Base-by-base conservation (phyloP, 2,797 vertebrate genomes). In the Adrianichthys oophorus region DNA sequence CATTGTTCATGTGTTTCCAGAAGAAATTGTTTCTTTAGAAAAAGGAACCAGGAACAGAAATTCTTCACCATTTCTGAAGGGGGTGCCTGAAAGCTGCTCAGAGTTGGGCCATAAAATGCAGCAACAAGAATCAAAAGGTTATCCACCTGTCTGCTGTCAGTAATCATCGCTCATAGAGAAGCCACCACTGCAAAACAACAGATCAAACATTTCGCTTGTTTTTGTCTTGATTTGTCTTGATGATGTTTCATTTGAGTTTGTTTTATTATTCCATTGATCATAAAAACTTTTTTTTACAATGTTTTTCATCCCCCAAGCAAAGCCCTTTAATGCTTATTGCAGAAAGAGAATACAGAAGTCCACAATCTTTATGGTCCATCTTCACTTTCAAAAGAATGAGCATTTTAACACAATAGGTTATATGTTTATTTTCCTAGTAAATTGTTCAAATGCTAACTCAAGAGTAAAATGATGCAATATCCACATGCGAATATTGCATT, bases 401-500 rank as follows among this genome's bases (percentile, higher is more conserved):
- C 4, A 26, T 26, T 6, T 26, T 29, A 1, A 37, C 32, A 37
- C 32, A 37, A 12, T 37, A 37, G 32, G 32, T 37, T 12, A 37
- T 12, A 37, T 12, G 3, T 37, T 37, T 37, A 37, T 66, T 73
- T 65, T 47, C 62, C 47, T 46, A 65, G 61, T 15, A 44, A 70
- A 46, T 67, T 42, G 29, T 78, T 15, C 58, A 72, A 65, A 73
- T 65, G 32, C 23, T 40, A 29, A 56, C 32, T 42, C 47, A 43
- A 69, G 37, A n/a, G 44, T 24, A 54, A 52, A 62, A 70, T 66
- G 1, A 37, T 37, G 32, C 32, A 47, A 66, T 6, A 49, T 66
- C 48, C 51, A 62, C 43, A 59, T 77, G 67, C 76, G 56, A 70
- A 67, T 67, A 62, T 17, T 41, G 54, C 68, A 78, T 72, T 73